phyloP scores from a whole-genome alignment of 2,797 vertebrate species.

The Iguana delicatissima region DNA sequence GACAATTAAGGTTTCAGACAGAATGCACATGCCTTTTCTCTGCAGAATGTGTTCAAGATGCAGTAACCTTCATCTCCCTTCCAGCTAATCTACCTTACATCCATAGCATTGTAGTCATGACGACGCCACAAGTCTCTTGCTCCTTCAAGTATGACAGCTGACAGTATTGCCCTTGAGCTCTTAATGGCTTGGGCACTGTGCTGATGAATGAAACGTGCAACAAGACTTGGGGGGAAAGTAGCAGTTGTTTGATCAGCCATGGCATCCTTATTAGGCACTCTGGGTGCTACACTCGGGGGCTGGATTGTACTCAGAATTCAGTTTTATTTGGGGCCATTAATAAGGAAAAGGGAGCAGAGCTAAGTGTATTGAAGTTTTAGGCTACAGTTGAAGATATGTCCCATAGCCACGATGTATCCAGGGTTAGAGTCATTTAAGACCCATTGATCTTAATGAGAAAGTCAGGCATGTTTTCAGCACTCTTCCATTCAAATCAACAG shows the following conservation, averaged over 20 bases:
- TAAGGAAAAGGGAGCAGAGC: constrained; percentile 7
- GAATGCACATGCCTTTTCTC: not conserved
- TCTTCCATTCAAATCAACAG: not conserved
- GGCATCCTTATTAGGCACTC: constrained; percentile 57
- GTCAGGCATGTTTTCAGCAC: not conserved
- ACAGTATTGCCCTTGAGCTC: constrained; percentile 66
- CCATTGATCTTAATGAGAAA: not conserved
- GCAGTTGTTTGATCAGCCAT: constrained; percentile 69
- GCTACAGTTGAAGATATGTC: not conserved
- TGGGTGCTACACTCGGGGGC: constrained; percentile 37
- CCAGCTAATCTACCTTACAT: constrained; percentile 48
- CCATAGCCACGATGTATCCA: not conserved
- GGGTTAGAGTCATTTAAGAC: not conserved
- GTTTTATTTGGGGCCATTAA: not conserved
- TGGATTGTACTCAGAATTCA: constrained; percentile 31
- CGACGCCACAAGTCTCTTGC: constrained; percentile 26
- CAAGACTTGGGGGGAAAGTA: constrained; percentile 49
- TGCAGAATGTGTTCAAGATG: not conserved
- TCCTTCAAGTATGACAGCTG: constrained; percentile 42
- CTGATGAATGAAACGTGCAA: constrained; percentile 64
- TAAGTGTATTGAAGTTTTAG: not conserved
- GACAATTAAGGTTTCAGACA: constrained; percentile 19
- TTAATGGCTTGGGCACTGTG: constrained; percentile 60
- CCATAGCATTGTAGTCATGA: constrained; percentile 35
- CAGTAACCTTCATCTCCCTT: constrained; percentile 21